phyloP scores from a whole-genome alignment of 2,888 invertebrate species.

The Eledona agricola region DNA sequence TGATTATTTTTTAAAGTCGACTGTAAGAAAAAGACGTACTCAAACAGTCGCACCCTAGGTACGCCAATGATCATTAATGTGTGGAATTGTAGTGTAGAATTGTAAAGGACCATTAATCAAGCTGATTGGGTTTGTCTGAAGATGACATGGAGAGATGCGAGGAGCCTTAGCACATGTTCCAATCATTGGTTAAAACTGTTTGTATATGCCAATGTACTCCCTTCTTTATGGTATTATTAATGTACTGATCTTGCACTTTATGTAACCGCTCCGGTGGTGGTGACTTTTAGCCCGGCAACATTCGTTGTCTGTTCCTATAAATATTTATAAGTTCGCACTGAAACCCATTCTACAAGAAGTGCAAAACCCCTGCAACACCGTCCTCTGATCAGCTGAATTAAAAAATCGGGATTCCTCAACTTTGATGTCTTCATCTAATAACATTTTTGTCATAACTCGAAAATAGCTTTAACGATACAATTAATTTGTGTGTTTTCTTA shows the following conservation, averaged over 20 bases:
- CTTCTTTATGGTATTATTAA: slow-evolving; percentile 48
- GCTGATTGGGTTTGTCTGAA: slow-evolving; percentile 44
- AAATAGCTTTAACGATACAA: too few species aligned
- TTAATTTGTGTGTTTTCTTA: too few species aligned
- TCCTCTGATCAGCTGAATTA: too few species aligned
- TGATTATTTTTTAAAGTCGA: slow-evolving; percentile 23
- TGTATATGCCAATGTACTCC: slow-evolving; percentile 37
- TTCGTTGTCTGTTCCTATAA: slow-evolving; percentile 50
- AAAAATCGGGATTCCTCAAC: too few species aligned
- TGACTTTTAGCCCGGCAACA: slow-evolving; percentile 47
- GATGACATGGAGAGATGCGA: slow-evolving; percentile 39
- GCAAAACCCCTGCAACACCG: too few species aligned
- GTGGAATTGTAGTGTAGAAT: slow-evolving; percentile 38
- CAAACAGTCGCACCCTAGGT: slow-evolving; percentile 37
- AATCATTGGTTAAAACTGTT: slow-evolving; percentile 44
- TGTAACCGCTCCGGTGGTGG: slow-evolving; percentile 46
- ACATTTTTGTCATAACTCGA: too few species aligned
- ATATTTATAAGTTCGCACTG: slow-evolving; percentile 48
- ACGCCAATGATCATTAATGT: slow-evolving; percentile 38
- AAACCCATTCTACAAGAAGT: too few species aligned
- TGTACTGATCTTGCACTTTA: slow-evolving; percentile 50
- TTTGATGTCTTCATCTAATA: too few species aligned
- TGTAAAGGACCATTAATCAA: slow-evolving; percentile 42
- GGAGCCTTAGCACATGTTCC: slow-evolving; percentile 42
- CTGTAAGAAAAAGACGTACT: slow-evolving; percentile 18